Evolutionary conservation across 2,797 vertebrate species (phyloP), one percentile per base, ranked within the genome.

Genomic region (Smutsia gigantea): DNA sequence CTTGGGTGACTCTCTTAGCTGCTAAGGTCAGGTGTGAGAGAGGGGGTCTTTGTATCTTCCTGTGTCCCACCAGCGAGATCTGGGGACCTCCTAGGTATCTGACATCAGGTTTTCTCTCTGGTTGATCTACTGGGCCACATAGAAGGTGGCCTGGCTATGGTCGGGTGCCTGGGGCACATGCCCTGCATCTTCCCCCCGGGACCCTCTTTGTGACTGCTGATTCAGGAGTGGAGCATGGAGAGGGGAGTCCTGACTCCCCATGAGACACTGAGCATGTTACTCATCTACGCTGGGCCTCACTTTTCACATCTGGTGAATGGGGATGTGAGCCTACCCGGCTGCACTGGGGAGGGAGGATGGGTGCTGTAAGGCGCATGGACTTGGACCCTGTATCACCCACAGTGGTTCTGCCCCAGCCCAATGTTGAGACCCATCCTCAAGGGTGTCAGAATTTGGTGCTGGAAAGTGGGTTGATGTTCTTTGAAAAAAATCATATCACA

Each of bases 41-140:
- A 19, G 14, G 27, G 51, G 27, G 2, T 53, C 51, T 81, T 25
- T 8, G 42, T 14, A 7, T 19, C 8, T 84, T 74, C 84, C 84
- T 23, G 61, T 15, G 57, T 42, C 63, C 9, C 21, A 5, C 1
- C 4, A 34, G 51, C 10, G 10, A 46, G 7, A 31, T 46, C 29
- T 37, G 27, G 19, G 21, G 34, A 21, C 23, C 21, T n/a, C 37
- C 59, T 49, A 3, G 31, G 31, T 18, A 9, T 7, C 42, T 17
- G 7, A 3, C 9, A 5, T 39, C 0, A 0, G 51, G 21, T 78
- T 66, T 77, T 61, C 29, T 59, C 14, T 4, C 27, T 23, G 34
- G 31, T n/a, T 57, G 51, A 49, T 59, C 10, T 4, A 9, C 51
- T 46, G 29, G 39, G 84, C 34, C 7, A 1, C 34, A 29, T 0